A percentile compares a stretch with the other conserved stretches of the same genome.
Conservation (phyloP, 2,113 vertebrate genomes). For the Neofelis nebulosa region DNA sequence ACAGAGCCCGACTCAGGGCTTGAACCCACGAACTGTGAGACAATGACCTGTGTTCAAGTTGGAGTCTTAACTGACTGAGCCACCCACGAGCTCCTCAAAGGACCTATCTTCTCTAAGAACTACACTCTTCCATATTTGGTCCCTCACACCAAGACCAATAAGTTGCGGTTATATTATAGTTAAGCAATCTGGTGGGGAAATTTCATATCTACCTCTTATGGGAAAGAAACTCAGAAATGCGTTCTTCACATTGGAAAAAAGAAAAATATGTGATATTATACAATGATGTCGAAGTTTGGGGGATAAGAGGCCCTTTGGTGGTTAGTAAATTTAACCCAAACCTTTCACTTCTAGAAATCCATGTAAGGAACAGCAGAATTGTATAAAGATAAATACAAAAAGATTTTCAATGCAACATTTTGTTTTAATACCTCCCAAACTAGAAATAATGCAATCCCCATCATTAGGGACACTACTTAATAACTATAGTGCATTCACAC, state of each 20-base stretch:
- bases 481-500: neutral
- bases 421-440: neutral
- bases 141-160: neutral
- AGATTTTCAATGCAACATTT: neutral
- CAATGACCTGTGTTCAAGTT: no score
- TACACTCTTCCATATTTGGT: neutral
- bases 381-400: neutral
- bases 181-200: neutral
- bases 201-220: neutral
- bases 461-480: neutral
- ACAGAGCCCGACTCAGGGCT: no score
- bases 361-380: neutral
- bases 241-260: neutral
- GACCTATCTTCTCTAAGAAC: neutral
- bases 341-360: neutral
- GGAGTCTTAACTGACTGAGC: no score
- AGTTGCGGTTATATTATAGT: neutral
- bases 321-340: neutral
- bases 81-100: neutral
- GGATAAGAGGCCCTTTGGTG: neutral
- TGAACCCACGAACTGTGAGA: no score
- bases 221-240: conserved; percentile 7
- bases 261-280: neutral
- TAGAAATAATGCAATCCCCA: neutral
- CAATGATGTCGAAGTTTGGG: neutral